A percentile compares a stretch with the other conserved stretches of the same genome.
Conservation (phyloP, 2,888 invertebrate species). For the Pocota personata region DNA sequence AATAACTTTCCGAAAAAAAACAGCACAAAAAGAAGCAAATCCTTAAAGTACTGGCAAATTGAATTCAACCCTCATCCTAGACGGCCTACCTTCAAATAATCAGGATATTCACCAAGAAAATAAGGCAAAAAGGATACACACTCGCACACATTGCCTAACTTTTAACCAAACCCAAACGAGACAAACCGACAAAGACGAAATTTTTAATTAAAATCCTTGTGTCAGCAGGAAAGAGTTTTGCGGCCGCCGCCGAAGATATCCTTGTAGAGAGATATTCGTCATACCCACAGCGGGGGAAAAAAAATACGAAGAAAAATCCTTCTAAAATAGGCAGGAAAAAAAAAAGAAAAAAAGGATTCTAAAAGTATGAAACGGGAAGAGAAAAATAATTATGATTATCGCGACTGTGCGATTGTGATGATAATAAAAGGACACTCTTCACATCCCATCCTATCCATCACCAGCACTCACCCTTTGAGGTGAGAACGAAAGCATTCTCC, state of each 20-base stretch:
- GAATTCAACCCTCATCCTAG: conserved; percentile 57
- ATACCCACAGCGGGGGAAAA: no score
- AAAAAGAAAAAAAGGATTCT: conserved; percentile 3
- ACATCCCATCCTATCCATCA: neutral
- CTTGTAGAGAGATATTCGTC: conserved; percentile 16
- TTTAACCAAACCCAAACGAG: conserved; percentile 68
- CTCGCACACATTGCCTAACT: conserved; percentile 51
- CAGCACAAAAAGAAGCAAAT: conserved; percentile 2
- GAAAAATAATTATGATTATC: conserved; percentile 67
- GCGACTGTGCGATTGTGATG: conserved; percentile 65
- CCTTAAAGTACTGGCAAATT: conserved; percentile 49
- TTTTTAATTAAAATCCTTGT: conserved; percentile 74
- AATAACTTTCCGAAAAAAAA: conserved; percentile 20
- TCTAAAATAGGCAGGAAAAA: conserved; percentile 50
- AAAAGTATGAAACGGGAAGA: conserved; percentile 39
- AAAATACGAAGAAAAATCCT: neutral
- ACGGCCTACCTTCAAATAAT: conserved; percentile 45
- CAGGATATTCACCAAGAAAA: conserved; percentile 44
- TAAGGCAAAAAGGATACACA: conserved; percentile 36
- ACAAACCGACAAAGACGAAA: conserved; percentile 72
- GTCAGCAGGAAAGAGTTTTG: conserved; percentile 71
- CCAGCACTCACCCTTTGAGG: conserved; percentile 13
- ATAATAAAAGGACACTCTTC: conserved; percentile 62
- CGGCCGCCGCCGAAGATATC: conserved; percentile 49
- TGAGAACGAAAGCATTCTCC: conserved; percentile 23